Conservation (phyloP, 2,888 invertebrate species). For the Latrodectus hesperus region DNA sequence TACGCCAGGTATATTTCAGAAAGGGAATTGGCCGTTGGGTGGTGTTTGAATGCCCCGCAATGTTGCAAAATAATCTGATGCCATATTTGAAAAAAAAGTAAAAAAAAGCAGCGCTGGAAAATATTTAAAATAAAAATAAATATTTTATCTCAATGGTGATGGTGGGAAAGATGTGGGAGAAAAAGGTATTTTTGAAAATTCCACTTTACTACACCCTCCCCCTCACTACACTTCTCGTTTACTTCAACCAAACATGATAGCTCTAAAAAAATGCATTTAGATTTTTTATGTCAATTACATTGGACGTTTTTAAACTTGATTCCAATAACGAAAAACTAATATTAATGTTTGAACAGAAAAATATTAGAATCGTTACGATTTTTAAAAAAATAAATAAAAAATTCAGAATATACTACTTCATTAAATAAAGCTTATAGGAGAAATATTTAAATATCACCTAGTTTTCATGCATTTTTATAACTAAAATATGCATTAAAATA, state of each 20-base stretch:
- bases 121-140: constrained; percentile 45
- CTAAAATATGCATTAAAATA: too few species aligned
- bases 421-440: too few species aligned
- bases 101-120: background rate
- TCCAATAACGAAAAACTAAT: too few species aligned
- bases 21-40: constrained; percentile 41
- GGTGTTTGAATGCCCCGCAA: constrained; percentile 1
- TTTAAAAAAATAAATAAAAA: too few species aligned
- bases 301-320: too few species aligned
- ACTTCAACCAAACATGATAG: background rate
- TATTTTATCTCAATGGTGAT: constrained; percentile 46
- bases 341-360: too few species aligned
- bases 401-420: too few species aligned
- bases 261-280: background rate
- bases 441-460: too few species aligned
- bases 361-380: too few species aligned
- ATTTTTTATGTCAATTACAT: background rate
- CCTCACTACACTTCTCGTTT: background rate
- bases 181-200: constrained; percentile 30
- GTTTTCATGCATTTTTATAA: too few species aligned
- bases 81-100: constrained; percentile 13
- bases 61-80: constrained; percentile 41
- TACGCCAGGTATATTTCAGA: constrained; percentile 35
- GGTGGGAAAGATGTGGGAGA: background rate
- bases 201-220: too few species aligned